Base-by-base conservation (phyloP, 1,140 invertebrate species). In the Zaprionus taronus region DNA sequence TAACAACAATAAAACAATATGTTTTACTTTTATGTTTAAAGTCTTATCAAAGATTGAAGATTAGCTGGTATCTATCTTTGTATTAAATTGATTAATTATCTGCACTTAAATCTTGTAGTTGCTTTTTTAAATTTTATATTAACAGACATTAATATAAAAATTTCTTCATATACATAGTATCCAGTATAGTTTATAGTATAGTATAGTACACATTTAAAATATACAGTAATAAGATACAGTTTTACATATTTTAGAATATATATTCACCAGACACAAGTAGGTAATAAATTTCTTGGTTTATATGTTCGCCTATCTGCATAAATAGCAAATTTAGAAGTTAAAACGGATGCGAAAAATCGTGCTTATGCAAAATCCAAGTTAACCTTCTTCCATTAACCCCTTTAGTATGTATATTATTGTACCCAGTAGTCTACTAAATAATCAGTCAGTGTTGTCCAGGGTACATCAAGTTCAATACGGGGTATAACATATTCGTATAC, bases 281-380 rank as follows among this genome's bases (percentile, higher is more conserved):
- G n/a, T 7, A 17, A 47, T 47, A 47, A 47, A 47, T 47, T 47
- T 17, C 2, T 2, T 7, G 4, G 7, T 17, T 47, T 47, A 44
- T 44, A 15, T 44, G n/a, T 47, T 17, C 41, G 41, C 41, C 15
- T 44, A 44, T 44, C 41, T 44, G 41, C 41, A 44, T 44, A 44
- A 44, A 44, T 17, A 17, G 41, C n/a, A 1, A 47, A 47, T 47
- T 17, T 17, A 47, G 41, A 20, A 47, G 41, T 17, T 47, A 47
- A 47, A 47, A 47, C n/a, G 41, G 41, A 17, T 17, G 41, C 2
- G 6, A n/a, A 44, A 44, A 44, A 44, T 44, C 41, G 41, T 44
- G 41, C 41, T 44, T 44, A 15, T 0, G 41, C 41, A 44, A 47
- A 47, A 47, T 47, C n/a, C 3, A 17, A 17, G n/a, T 9, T 47